Base-by-base conservation (phyloP, 1,140 invertebrate genomes). In the Zaprionus ornatus region DNA sequence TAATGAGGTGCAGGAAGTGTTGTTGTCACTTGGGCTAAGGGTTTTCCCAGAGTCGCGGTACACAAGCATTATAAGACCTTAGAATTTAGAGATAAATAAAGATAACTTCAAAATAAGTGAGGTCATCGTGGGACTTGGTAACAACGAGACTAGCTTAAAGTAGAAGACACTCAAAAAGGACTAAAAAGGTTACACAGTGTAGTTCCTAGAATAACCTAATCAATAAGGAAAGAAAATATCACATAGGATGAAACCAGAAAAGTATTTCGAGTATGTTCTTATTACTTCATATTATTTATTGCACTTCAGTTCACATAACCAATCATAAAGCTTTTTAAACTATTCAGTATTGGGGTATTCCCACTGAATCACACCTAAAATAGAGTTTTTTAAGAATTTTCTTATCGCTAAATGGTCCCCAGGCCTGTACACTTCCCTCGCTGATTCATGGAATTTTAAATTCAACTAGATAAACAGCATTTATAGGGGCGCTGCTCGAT, bases 1-100 rank as follows among this genome's bases (percentile, higher is more conserved):
- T 83, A 83, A 84, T 84, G 81, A 87, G 74, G 69, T 80, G 84
- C 83, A 88, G 83, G 77, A 88, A 78, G 80, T 83, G 71, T 17
- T 45, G 7, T 68, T 71, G 55, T 56, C 21, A 68, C 35, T 60
- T 32, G 13, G 29, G 17, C 50, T 42, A 59, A 50, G 45, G 55
- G 32, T 62, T 63, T 80, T 66, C n/a, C 23, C 66, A 74, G 2
- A 45, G 40, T 6, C n/a, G 10, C 27, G 7, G 17, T 54, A 32
- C 52, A 40, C 15, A 65, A 21, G 55, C 45, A 54, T 66, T 40
- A 40, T 40, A n/a, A 40, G n/a, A 15, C 12, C 37, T 40, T n/a
- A 23, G 37, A 52, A 52, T 48, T 25, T 17, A 35, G 62, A 66
- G 21, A 63, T 35, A 21, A 52, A 37, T 54, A 54, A 64, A 70